These are phyloP conservation scores for Ornithorhynchus anatinus DNA, from an alignment of 2,113 vertebrate species.

Conservation along the genomic window DNA sequence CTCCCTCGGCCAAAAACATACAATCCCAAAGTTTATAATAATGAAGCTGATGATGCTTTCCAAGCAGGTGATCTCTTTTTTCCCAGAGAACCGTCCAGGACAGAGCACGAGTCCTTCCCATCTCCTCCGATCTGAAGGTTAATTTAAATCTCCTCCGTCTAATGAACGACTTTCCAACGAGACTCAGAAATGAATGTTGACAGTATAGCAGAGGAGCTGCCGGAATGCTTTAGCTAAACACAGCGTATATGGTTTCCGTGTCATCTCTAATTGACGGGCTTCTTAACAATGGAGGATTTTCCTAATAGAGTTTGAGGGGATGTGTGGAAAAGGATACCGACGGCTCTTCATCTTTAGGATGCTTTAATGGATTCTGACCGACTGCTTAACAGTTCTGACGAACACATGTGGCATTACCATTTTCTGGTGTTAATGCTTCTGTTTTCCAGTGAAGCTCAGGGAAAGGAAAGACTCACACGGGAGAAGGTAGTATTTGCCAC, in stretches of 20 bases:
- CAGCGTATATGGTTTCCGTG: constrained; percentile 19
- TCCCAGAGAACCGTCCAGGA: background rate
- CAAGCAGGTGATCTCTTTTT: background rate
- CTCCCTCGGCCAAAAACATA: background rate
- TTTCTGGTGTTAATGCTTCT: too few species aligned
- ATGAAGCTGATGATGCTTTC: background rate
- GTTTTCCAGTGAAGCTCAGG: too few species aligned
- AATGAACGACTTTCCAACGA: constrained; percentile 31
- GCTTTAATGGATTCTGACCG: too few species aligned
- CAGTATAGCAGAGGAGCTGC: constrained; percentile 22
- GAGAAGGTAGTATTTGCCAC: too few species aligned
- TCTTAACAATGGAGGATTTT: constrained; percentile 31
- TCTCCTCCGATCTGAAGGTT: constrained; percentile 30
- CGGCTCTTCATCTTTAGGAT: too few species aligned
- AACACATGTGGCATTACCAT: too few species aligned
- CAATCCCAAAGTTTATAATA: background rate
- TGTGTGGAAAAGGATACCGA: constrained; percentile 17
- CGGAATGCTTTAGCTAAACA: constrained; percentile 34
- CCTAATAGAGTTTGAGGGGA: constrained; percentile 20
- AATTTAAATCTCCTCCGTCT: constrained; percentile 48
- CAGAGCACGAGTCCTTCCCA: constrained; percentile 30
- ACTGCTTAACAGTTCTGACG: too few species aligned
- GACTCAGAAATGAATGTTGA: constrained; percentile 44
- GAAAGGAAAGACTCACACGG: too few species aligned
- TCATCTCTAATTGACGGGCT: constrained; percentile 26